Percentiles rank a stretch among this genome's conserved stretches.
These are phyloP conservation scores for Enteromius mattozi DNA, from an alignment of 2,797 vertebrate genomes.

Conservation along the genomic window DNA sequence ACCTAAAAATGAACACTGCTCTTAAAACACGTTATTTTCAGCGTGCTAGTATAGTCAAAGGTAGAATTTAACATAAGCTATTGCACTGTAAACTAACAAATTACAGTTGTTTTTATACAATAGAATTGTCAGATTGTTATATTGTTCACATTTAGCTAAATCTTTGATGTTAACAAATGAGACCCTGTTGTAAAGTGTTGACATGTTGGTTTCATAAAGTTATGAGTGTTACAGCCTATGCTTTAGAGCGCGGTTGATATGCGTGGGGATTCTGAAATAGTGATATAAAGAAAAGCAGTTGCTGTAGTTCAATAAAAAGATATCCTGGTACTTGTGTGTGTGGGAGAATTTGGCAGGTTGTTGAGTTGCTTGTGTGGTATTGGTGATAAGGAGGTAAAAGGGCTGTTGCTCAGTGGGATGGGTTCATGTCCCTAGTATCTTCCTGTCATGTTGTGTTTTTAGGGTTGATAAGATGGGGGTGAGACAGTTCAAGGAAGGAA, in stretches of 20 bases:
- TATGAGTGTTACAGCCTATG: neutral
- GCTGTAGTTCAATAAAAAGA: slow-evolving; percentile 11
- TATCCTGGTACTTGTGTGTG: slow-evolving; percentile 60
- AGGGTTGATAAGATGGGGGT: slow-evolving; percentile 53
- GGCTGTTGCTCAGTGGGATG: slow-evolving; percentile 29
- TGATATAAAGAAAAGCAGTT: neutral
- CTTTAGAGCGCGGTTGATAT: neutral
- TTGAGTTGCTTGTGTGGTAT: slow-evolving; percentile 62
- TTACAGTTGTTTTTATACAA: no score
- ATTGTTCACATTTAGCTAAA: neutral
- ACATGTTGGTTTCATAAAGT: neutral
- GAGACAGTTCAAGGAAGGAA: slow-evolving; percentile 17
- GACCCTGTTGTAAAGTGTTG: neutral
- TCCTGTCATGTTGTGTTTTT: slow-evolving; percentile 41
- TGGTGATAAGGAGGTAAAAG: slow-evolving; percentile 71
- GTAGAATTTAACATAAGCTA: neutral
- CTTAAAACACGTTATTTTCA: neutral
- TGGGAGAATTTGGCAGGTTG: slow-evolving; percentile 68
- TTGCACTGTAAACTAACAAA: neutral
- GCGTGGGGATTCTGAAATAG: neutral
- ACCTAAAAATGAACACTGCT: neutral
- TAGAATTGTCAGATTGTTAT: no score
- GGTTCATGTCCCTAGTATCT: slow-evolving; percentile 50
- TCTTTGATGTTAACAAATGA: neutral
- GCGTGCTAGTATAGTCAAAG: neutral